Evolutionary conservation across 2,113 vertebrate species (phyloP).

Genomic region (Hippocampus guttulatus): DNA sequence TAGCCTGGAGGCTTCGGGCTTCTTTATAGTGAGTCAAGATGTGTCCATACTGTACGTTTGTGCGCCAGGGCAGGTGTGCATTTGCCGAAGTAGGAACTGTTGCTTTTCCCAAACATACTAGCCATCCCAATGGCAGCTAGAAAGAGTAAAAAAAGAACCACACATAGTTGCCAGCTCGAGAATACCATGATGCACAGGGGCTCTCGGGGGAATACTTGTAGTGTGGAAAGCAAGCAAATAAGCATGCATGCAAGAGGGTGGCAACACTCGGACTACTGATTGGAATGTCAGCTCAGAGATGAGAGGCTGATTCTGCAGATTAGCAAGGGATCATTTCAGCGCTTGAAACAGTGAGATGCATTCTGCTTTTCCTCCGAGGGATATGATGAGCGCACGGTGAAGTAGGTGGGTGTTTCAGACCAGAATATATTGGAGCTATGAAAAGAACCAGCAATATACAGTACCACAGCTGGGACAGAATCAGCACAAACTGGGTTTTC

Average conservation of each 20-base stretch:
- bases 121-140: not conserved
- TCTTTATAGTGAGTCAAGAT: constrained; percentile 32
- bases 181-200: not conserved
- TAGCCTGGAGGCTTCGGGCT: constrained; percentile 17
- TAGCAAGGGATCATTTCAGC: constrained; percentile 35
- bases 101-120: constrained; percentile 20
- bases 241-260: constrained; percentile 2
- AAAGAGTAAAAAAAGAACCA: not conserved
- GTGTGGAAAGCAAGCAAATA: constrained; percentile 9
- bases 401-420: not conserved
- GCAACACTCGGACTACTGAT: constrained; percentile 19
- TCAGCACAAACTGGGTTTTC: not conserved
- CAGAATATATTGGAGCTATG: not conserved
- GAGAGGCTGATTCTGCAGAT: constrained; percentile 44
- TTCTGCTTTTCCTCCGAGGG: constrained; percentile 27
- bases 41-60: constrained; percentile 1
- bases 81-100: constrained; percentile 1
- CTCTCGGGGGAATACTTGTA: not conserved
- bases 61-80: not conserved
- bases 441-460: not conserved
- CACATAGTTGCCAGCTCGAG: constrained; percentile 8
- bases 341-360: constrained; percentile 30
- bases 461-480: not conserved
- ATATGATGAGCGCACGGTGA: not conserved
- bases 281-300: constrained; percentile 18